Evolutionary conservation across 2,113 vertebrate species (phyloP).

Genomic region (Lipotes vexillifer): DNA sequence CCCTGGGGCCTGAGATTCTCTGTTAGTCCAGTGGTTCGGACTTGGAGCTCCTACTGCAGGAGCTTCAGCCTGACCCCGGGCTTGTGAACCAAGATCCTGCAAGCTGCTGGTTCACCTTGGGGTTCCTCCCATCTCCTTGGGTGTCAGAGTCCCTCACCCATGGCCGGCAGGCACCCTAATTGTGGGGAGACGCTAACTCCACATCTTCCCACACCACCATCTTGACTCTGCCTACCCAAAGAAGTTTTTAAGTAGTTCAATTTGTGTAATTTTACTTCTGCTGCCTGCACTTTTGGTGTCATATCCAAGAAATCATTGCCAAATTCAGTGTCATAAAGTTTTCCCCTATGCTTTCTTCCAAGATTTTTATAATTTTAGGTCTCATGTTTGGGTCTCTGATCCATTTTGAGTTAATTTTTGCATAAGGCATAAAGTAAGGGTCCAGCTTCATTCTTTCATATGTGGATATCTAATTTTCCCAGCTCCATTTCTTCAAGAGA

Average conservation of each 20-base stretch:
- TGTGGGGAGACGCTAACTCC: too few species aligned
- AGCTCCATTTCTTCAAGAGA: neutral
- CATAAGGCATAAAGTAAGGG: neutral
- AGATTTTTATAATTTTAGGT: neutral
- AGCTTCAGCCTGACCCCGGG: too few species aligned
- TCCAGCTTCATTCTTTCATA: neutral
- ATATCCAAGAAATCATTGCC: neutral
- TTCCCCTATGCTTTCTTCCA: neutral
- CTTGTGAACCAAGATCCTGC: too few species aligned
- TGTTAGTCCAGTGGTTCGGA: too few species aligned
- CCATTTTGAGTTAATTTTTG: neutral
- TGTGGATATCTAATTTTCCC: neutral
- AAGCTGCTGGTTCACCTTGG: too few species aligned
- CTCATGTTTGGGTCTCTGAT: neutral
- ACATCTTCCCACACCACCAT: too few species aligned
- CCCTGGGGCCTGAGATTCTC: too few species aligned
- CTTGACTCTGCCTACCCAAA: too few species aligned
- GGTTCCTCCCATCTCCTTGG: too few species aligned
- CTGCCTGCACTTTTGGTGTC: neutral
- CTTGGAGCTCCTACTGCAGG: too few species aligned
- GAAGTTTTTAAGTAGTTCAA: neutral
- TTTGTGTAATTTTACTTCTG: neutral
- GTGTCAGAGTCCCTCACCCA: too few species aligned
- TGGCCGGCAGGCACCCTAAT: accelerated
- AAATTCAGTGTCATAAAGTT: neutral